Base-by-base conservation (phyloP, 2,797 vertebrate species). In the Falco biarmicus region DNA sequence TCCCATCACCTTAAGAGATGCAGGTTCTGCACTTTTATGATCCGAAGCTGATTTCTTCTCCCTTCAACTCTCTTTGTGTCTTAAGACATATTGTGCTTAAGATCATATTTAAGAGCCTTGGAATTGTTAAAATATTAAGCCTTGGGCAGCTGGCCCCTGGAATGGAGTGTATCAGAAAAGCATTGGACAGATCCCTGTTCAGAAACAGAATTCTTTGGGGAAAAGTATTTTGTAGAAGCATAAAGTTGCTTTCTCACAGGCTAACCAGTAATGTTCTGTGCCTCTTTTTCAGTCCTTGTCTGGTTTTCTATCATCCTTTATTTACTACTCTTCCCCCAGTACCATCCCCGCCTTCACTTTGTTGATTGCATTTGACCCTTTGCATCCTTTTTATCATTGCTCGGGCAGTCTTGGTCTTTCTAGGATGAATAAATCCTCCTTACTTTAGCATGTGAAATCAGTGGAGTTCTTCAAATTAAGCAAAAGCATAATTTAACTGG, bases 341-440 rank as follows among this genome's bases (percentile, higher is more conserved):
- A 4, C 5, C 1, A 2, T 7, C 18, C 3, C 51, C 5, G 26
- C 37, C 32, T 45, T 79, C 8, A 59, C 4, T n/a, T 9, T 63
- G 57, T 17, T 6, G 2, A 45, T 68, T 51, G 21, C 7, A 20
- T 80, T 82, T 85, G 73, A 43, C 10, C 2, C 70, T 83, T 80
- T 48, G 21, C 34, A 20, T 57, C 11, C 47, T 31, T 83, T 63
- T 17, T n/a, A 39, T 16, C 5, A 32, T 80, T 63, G 37, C 25
- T 70, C 9, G 51, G 31, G 6, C 9, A 64, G 19, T 26, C 26
- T 64, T 64, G 6, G 12, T 84, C 7, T 75, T 43, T 79, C 25
- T 29, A 28, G 39, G 39, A 66, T 74, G 48, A 74, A n/a, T 63
- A 70, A 51, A 2, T 6, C 5, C 26, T 81, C 20, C 41, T 71